A percentile compares a stretch with the other conserved stretches of the same genome.
Evolutionary conservation across 2,888 invertebrate genomes (phyloP).

Genomic region (Pollenia amentaria): DNA sequence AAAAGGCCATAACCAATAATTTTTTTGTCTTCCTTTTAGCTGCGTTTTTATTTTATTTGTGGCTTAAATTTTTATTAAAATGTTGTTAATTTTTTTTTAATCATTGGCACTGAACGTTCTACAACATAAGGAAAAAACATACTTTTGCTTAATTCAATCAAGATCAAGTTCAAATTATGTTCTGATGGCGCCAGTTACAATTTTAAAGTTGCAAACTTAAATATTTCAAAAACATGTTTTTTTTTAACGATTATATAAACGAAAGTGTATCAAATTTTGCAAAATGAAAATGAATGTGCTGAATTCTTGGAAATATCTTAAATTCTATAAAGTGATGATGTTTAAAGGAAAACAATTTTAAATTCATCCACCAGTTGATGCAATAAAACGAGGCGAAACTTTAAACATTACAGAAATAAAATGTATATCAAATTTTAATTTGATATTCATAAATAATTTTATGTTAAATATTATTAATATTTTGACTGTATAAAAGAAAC

Average conservation of each 20-base stretch:
- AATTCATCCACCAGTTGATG: background rate
- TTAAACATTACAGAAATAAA: background rate
- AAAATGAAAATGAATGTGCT: slow-evolving; percentile 51
- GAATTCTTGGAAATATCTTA: slow-evolving; percentile 4
- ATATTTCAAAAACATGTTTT: slow-evolving; percentile 12
- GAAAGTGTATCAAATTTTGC: slow-evolving; percentile 29
- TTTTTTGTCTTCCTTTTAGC: background rate
- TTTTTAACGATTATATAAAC: slow-evolving; percentile 24
- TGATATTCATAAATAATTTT: background rate
- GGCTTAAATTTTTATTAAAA: background rate
- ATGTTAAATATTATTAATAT: slow-evolving; percentile 19
- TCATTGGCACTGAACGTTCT: slow-evolving; percentile 34
- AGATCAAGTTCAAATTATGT: slow-evolving; percentile 11
- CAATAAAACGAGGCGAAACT: background rate
- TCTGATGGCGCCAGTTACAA: slow-evolving; percentile 12
- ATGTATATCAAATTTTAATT: background rate
- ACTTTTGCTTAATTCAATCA: background rate
- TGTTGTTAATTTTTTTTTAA: slow-evolving; percentile 4
- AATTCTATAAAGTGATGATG: background rate
- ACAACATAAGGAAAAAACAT: slow-evolving; percentile 25
- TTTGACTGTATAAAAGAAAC: slow-evolving; percentile 13
- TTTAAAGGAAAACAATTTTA: background rate
- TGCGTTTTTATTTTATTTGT: background rate
- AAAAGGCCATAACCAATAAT: slow-evolving; percentile 42
- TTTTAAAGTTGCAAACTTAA: background rate